Conservation (phyloP, 2,113 vertebrate species). For the Zeus faber region DNA sequence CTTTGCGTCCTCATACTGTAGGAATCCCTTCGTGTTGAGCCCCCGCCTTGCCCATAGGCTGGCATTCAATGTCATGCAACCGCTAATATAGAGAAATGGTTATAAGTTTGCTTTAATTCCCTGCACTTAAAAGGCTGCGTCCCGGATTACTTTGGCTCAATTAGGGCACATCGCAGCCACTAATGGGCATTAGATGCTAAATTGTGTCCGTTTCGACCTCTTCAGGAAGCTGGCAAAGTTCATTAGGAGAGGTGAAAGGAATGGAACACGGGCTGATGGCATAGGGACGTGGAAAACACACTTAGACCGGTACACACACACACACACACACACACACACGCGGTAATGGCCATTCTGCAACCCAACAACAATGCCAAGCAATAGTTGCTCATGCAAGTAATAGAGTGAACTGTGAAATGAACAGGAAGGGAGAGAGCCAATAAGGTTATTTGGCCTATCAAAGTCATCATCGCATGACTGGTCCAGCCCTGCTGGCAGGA, state of each 20-base stretch:
- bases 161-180: conserved; percentile 47
- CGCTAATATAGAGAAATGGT: conserved; percentile 13
- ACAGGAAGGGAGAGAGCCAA: conserved; percentile 47
- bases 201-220: conserved; percentile 38
- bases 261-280: conserved; percentile 15
- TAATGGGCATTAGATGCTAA: conserved; percentile 51
- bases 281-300: too few relatives aligned
- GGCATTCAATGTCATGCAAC: conserved; percentile 12
- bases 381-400: conserved; percentile 57
- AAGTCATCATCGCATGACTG: conserved; percentile 53
- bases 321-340: conserved; percentile 5
- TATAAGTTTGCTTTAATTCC: conserved; percentile 17
- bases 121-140: conserved; percentile 27
- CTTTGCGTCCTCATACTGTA: conserved; percentile 15
- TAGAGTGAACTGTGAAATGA: conserved; percentile 53
- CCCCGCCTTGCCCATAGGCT: background rate
- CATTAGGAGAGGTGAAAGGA: conserved; percentile 45
- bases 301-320: too few relatives aligned
- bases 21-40: conserved; percentile 1
- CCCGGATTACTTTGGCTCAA: conserved; percentile 45
- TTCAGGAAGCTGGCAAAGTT: conserved; percentile 25
- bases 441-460: conserved; percentile 55
- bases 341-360: conserved; percentile 18
- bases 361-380: conserved; percentile 28
- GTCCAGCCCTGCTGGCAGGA: conserved; percentile 41